phyloP scores from a whole-genome alignment of 2,888 invertebrate species.

The Rhynchonema sp. region DNA sequence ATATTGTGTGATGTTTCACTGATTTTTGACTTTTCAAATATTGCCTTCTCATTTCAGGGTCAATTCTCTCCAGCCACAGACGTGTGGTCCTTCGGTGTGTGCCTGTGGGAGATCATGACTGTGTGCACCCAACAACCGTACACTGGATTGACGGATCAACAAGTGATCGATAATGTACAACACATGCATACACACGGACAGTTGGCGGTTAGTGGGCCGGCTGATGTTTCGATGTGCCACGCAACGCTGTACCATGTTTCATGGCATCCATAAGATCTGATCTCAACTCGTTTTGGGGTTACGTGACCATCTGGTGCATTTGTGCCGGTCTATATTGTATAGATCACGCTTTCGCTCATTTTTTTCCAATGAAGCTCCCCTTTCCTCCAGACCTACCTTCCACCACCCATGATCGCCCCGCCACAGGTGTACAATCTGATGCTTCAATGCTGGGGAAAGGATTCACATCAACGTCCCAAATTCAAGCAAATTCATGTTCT shows the following conservation, averaged over 20 bases:
- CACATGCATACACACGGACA: background rate
- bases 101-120: constrained; percentile 63
- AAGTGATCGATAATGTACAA: constrained; percentile 55
- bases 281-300: background rate
- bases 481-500: constrained; percentile 73
- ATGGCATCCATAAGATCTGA: background rate
- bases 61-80: constrained; percentile 68
- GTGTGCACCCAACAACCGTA: constrained; percentile 57
- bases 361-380: too few species aligned
- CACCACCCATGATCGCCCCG: constrained; percentile 55
- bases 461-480: constrained; percentile 56
- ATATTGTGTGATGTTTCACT: background rate
- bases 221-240: background rate
- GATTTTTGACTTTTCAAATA: background rate
- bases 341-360: too few species aligned
- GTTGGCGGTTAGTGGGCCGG: background rate
- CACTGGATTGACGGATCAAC: constrained; percentile 50
- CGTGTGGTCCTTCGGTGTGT: constrained; percentile 73
- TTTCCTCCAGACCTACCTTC: constrained; percentile 40
- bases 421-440: constrained; percentile 72
- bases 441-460: constrained; percentile 72
- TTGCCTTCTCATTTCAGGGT: constrained; percentile 52
- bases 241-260: background rate
- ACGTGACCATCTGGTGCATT: too few species aligned
- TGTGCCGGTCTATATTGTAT: too few species aligned